Evolutionary conservation across 2,888 invertebrate genomes (phyloP).

Genomic region (Coelopa pilipes): DNA sequence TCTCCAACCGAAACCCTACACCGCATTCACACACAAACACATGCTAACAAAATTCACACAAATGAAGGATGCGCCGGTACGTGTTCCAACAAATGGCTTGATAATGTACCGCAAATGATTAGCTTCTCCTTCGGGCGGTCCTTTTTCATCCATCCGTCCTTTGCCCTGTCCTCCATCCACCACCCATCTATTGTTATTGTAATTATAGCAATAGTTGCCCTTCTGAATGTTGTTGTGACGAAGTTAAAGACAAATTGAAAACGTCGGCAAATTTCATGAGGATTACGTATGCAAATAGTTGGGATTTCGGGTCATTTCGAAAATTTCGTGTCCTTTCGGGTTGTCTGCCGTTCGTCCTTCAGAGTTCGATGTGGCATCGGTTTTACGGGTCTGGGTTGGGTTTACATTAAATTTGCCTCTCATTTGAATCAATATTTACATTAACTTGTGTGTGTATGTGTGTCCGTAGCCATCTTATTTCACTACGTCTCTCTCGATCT

Average conservation of each 20-base stretch:
- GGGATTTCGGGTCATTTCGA: slow-evolving; percentile 5
- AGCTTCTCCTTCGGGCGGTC: slow-evolving; percentile 46
- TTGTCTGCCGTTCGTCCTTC: not conserved
- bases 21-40: not conserved
- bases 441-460: no score
- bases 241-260: slow-evolving; percentile 28
- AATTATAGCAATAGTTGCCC: not conserved
- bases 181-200: not conserved
- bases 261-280: slow-evolving; percentile 15
- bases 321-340: not conserved
- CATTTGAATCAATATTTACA: slow-evolving; percentile 1
- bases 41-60: not conserved
- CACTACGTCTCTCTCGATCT: no score
- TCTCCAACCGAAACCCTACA: not conserved
- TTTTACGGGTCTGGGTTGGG: slow-evolving; percentile 13
- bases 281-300: slow-evolving; percentile 31
- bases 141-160: not conserved
- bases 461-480: no score
- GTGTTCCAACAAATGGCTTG: slow-evolving; percentile 54
- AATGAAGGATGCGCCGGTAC: not conserved
- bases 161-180: not conserved
- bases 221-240: not conserved
- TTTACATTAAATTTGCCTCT: slow-evolving; percentile 8
- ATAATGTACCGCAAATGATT: slow-evolving; percentile 61
- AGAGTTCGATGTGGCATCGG: not conserved